Evolutionary conservation across 2,113 vertebrate species (phyloP), one percentile per base, ranked within the genome.

Genomic region (Thomomys bottae): DNA sequence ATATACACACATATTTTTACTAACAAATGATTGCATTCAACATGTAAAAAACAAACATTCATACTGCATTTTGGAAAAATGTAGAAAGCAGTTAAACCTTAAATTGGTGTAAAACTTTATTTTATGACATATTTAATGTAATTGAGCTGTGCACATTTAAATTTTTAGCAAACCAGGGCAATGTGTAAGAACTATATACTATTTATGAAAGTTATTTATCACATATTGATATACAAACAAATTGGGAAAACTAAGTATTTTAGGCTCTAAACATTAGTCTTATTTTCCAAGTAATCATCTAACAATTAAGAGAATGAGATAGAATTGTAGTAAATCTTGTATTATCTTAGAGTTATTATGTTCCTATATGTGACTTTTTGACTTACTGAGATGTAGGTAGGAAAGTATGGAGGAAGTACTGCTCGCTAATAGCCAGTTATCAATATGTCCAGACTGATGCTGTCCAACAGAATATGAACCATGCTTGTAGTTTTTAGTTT

Each of bases 11-110:
- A 2, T 86, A 21, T 78, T 8, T 63, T 66, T 89, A 70, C 32
- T 73, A 72, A 85, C 64, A 96, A 94, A 90, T 67, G 82, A 61
- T 7, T 83, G 67, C 87, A 76, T 87, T 88, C 12, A 64, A 11
- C 26, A 57, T 40, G 30, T 80, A 72, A 84, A 84, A 45, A 89
- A 87, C 30, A 87, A 81, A 28, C 34, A 57, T 80, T 28, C 72
- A 49, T 76, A 57, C 36, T 64, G 26, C 66, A 34, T 79, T 86
- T 3, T 86, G 34, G 80, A 71, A 90, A 91, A 92, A 75, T 83
- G 8, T 6, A 67, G 7, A 40, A 68, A 72, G 21, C 8, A 73
- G 34, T 71, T 34, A 75, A 85, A 80, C 10, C 42, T 91, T 84
- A 85, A 17, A 68, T 67, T 75, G 83, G 87, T 0, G 23, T 71